Conservation (phyloP, 2,888 invertebrate genomes). For the Ligdia adustata region DNA sequence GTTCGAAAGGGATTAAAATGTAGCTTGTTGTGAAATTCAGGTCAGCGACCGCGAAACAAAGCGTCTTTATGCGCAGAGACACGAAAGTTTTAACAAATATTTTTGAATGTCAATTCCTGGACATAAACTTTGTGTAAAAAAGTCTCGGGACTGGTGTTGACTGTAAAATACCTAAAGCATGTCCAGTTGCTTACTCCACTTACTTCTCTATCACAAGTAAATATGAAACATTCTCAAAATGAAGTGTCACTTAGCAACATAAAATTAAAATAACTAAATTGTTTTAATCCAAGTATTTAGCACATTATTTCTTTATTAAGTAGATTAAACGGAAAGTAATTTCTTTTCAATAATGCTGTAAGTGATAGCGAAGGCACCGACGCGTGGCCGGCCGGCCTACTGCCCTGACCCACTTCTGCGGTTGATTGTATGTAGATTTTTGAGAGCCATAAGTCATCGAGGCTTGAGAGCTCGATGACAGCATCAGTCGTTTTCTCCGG, state of each 20-base stretch:
- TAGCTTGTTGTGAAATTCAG: conserved; percentile 55
- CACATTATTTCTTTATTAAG: too few species aligned
- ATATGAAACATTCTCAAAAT: too few species aligned
- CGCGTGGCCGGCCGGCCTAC: conserved; percentile 65
- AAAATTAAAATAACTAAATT: too few species aligned
- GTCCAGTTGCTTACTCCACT: too few species aligned
- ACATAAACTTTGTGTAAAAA: too few species aligned
- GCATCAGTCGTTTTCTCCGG: conserved; percentile 75
- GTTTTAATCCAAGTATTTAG: too few species aligned
- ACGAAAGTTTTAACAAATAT: too few species aligned
- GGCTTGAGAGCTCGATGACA: conserved; percentile 68
- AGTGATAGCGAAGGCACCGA: conserved; percentile 23
- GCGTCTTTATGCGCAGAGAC: conserved; percentile 54
- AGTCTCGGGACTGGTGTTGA: too few species aligned
- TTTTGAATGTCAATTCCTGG: too few species aligned
- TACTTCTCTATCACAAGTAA: too few species aligned
- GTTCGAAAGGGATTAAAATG: conserved; percentile 15
- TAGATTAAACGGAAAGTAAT: conserved; percentile 1
- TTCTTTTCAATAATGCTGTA: conserved; percentile 25
- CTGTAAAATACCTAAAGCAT: too few species aligned
- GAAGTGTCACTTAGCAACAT: too few species aligned
- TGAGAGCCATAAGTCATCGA: conserved; percentile 75
- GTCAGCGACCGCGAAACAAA: conserved; percentile 62
- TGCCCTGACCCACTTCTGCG: conserved; percentile 76
- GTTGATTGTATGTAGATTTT: conserved; percentile 83